Percentiles rank a stretch among this genome's conserved stretches.
phyloP scores from a whole-genome alignment of 1,140 invertebrate species.

The Apis florea region DNA sequence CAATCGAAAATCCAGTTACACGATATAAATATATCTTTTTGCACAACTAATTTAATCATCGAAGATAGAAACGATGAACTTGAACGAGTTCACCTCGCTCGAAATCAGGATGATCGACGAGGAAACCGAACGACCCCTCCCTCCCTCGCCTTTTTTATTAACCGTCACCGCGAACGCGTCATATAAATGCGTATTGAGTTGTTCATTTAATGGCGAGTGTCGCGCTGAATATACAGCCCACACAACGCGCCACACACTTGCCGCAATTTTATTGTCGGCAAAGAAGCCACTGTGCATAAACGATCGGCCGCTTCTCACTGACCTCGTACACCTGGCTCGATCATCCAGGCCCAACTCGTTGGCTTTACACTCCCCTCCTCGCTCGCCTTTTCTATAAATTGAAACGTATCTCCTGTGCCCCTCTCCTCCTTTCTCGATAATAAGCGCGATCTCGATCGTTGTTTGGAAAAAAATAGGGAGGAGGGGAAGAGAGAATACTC shows the following conservation, averaged over 20 bases:
- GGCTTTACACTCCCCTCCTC: background rate
- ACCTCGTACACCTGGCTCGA: constrained; percentile 72
- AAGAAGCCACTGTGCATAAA: constrained; percentile 75
- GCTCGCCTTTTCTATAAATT: background rate
- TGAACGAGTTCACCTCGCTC: too few relatives aligned
- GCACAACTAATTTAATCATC: too few relatives aligned
- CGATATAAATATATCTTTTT: too few relatives aligned
- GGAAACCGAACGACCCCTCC: too few relatives aligned
- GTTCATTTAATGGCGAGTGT: constrained; percentile 59
- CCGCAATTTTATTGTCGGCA: constrained; percentile 75
- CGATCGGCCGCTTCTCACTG: constrained; percentile 69
- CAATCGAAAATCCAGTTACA: too few relatives aligned
- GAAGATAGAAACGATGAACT: too few relatives aligned
- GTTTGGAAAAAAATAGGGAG: too few relatives aligned
- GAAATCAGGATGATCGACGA: background rate
- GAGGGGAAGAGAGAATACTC: too few relatives aligned
- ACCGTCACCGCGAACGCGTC: constrained; percentile 30
- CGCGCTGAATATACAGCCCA: constrained; percentile 64
- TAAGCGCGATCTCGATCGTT: too few relatives aligned
- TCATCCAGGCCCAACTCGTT: background rate
- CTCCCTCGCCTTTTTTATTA: background rate
- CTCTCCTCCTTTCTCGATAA: too few relatives aligned
- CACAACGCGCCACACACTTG: constrained; percentile 68
- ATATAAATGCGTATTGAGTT: constrained; percentile 62
- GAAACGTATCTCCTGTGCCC: too few relatives aligned